A percentile compares a stretch with the other conserved stretches of the same genome.
Conservation (phyloP, 2,888 invertebrate species). For the Drosophila ochracea region DNA sequence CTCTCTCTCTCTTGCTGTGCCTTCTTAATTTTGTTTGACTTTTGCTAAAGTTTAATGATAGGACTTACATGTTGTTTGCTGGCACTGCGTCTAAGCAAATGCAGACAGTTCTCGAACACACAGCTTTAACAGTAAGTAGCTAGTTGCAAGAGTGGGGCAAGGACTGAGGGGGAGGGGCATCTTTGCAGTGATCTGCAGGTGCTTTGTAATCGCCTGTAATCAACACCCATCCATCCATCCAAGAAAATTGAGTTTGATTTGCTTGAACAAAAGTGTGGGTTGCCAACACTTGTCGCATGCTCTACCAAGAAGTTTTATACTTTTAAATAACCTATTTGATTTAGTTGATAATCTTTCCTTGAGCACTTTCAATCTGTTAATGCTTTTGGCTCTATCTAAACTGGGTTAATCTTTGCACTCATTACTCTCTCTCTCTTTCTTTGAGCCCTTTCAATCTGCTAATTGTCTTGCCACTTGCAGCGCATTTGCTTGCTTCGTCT, state of each 20-base stretch:
- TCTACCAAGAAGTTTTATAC: background rate
- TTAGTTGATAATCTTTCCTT: background rate
- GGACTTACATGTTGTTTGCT: conserved; percentile 53
- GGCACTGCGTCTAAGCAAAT: conserved; percentile 53
- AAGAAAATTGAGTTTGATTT: conserved; percentile 40
- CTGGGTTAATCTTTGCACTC: background rate
- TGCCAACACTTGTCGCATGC: conserved; percentile 1
- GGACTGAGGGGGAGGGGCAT: background rate
- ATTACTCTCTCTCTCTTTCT: background rate
- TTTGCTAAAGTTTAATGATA: conserved; percentile 73
- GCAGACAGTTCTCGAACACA: conserved; percentile 22
- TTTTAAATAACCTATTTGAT: background rate
- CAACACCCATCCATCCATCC: conserved; percentile 53
- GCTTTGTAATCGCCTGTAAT: conserved; percentile 72
- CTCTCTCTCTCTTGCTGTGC: conserved; percentile 26
- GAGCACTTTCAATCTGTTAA: conserved; percentile 1
- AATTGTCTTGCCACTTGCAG: conserved; percentile 3
- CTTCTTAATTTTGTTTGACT: conserved; percentile 77
- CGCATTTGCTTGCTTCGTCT: conserved; percentile 21
- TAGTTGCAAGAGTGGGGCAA: background rate
- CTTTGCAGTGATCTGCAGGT: conserved; percentile 42
- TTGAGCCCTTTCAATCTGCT: background rate
- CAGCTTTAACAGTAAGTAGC: background rate
- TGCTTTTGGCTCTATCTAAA: background rate
- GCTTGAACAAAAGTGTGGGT: conserved; percentile 3